Evolutionary conservation across 2,888 invertebrate species (phyloP), one percentile per base, ranked within the genome.

Genomic region (Arge pagana): DNA sequence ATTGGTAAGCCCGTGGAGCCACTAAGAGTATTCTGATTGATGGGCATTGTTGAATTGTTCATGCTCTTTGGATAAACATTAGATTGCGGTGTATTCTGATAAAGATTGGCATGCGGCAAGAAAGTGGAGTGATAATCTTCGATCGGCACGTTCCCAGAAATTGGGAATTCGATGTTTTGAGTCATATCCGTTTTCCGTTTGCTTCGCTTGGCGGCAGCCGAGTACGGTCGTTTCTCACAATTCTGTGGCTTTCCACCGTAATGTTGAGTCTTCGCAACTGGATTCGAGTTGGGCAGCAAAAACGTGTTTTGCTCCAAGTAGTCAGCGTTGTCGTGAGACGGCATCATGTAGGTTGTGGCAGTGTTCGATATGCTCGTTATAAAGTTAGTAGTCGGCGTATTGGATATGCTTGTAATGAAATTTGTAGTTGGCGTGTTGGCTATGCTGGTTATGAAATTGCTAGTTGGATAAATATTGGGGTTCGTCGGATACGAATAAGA

Each of bases 381-480:
- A 13, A 76, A 76, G 35, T 75, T 76, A 0, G 68, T 68, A 0
- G 70, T 66, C 6, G 50, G 66, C 4, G 68, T 72, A 19, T 76
- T 76, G 0, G 75, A 68, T 50, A 76, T 76, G 36, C 74, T 73
- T 3, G 71, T 67, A n/a, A 76, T 76, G 15, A 76, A 76, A 36
- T 75, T 76, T 0, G 68, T n/a, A n/a, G n/a, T 21, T 3, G 76
- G 66, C 4, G 67, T 71, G 18, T 76, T 76, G 0, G 74, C 68
- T 49, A 75, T 75, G 36, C 73, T 72, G 3, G 71, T 66, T 13
- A 75, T 76, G 15, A 76, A 76, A 33, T 75, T 76, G 0, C 67
- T 67, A 0, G 70, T 68, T 1, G 76, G 74, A 56, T 76, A 76
- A 15, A 76, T 75, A 49, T 74, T 75, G 1, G 75, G 60, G 26